Conservation (phyloP, 2,888 invertebrate species). For the Sipha maydis region DNA sequence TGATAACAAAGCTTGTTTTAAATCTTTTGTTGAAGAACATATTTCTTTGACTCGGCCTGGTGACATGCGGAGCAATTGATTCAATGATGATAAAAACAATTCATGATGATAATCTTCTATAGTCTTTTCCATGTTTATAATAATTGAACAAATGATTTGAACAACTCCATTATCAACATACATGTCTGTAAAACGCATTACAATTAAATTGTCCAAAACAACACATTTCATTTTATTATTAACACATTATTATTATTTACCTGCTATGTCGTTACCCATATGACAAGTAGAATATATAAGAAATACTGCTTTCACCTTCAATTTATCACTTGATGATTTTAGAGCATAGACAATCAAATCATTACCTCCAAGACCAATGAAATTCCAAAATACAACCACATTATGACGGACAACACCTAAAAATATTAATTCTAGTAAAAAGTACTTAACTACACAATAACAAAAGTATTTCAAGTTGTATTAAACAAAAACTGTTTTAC, state of each 20-base stretch:
- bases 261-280: constrained; percentile 34
- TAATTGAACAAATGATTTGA: constrained; percentile 24
- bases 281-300: constrained; percentile 24
- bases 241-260: neutral
- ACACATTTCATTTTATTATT: too few species aligned
- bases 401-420: constrained; percentile 37
- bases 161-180: constrained; percentile 32
- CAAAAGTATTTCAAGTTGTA: neutral
- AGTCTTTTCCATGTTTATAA: constrained; percentile 14
- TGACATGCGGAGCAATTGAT: constrained; percentile 12
- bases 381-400: constrained; percentile 52
- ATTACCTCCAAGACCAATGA: constrained; percentile 42
- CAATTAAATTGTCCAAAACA: neutral
- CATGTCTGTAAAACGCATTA: constrained; percentile 10
- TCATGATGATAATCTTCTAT: neutral
- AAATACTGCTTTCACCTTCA: constrained; percentile 32
- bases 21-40: neutral
- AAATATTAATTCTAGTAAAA: too few species aligned
- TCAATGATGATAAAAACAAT: constrained; percentile 27
- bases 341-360: constrained; percentile 21
- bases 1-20: constrained; percentile 18
- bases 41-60: constrained; percentile 35
- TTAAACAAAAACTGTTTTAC: constrained; percentile 70
- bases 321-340: constrained; percentile 23
- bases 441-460: neutral